phyloP scores from a whole-genome alignment of 2,888 invertebrate species.

The Agrotis puta region DNA sequence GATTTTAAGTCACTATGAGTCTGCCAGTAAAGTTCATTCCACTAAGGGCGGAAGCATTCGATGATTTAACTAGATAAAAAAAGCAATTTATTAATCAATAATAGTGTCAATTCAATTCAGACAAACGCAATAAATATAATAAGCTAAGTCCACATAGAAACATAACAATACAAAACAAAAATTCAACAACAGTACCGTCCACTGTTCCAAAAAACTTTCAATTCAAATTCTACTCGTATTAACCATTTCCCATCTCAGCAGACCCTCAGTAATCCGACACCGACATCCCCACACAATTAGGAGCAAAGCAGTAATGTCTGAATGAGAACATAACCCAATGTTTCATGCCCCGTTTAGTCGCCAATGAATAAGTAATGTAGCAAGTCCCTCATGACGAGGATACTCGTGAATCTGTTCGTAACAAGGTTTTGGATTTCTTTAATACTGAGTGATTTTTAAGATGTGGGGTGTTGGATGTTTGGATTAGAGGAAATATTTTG shows the following conservation, averaged over 20 bases:
- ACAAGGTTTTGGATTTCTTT: constrained; percentile 63
- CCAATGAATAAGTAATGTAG: constrained; percentile 70
- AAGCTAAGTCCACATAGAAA: constrained; percentile 8
- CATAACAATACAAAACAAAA: neutral
- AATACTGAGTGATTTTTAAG: constrained; percentile 26
- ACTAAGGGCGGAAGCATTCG: too few relatives aligned
- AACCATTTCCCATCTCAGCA: constrained; percentile 66
- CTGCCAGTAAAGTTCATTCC: too few relatives aligned
- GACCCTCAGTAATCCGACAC: constrained; percentile 78
- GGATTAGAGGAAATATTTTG: neutral
- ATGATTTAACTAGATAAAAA: too few relatives aligned
- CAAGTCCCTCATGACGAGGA: constrained; percentile 54
- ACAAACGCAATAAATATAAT: neutral
- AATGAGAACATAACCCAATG: constrained; percentile 85
- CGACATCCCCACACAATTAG: constrained; percentile 81
- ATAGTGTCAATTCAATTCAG: neutral
- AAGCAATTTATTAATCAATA: neutral
- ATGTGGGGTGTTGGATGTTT: neutral
- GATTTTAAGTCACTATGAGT: too few relatives aligned
- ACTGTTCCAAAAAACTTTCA: constrained; percentile 49
- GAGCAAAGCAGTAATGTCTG: constrained; percentile 72
- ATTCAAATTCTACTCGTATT: constrained; percentile 67
- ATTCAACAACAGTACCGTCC: constrained; percentile 10
- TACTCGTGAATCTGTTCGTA: constrained; percentile 36
- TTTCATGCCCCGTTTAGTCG: constrained; percentile 73